Conservation (phyloP, 1,140 invertebrate genomes). For the Planococcus citri region DNA sequence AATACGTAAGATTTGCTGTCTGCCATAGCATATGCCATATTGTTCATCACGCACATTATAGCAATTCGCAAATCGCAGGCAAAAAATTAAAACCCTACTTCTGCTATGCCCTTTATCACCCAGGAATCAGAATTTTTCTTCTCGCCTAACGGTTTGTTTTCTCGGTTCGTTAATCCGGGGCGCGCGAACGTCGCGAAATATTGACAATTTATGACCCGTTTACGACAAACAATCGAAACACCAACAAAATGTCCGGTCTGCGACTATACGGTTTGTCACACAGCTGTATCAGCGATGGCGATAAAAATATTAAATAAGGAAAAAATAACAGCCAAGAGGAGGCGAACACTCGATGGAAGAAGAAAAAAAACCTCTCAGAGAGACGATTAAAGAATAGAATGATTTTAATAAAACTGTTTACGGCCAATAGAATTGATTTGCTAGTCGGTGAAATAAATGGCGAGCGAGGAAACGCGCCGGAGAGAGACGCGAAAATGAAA, state of each 20-base stretch:
- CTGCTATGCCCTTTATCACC: too few relatives aligned
- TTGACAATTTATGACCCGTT: not conserved
- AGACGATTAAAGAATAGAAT: not conserved
- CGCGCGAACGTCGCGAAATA: not conserved
- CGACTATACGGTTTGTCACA: too few relatives aligned
- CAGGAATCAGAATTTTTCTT: too few relatives aligned
- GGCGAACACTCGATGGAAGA: too few relatives aligned
- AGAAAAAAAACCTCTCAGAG: not conserved
- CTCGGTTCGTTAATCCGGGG: not conserved
- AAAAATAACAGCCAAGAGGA: too few relatives aligned
- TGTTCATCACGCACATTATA: too few relatives aligned
- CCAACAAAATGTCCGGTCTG: not conserved
- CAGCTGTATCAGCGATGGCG: not conserved
- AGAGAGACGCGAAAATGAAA: not conserved
- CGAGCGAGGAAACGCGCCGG: not conserved
- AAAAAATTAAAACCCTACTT: too few relatives aligned
- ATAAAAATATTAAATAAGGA: not conserved
- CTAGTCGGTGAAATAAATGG: not conserved
- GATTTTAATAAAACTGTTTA: constrained; percentile 2
- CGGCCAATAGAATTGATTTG: constrained; percentile 6
- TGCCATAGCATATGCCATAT: not conserved
- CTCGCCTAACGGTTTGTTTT: too few relatives aligned
- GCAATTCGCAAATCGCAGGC: too few relatives aligned
- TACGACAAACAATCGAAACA: not conserved
- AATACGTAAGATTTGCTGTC: not conserved